These are phyloP conservation scores for Hippocampus zosterae DNA, from an alignment of 2,113 vertebrate species.

Conservation along the genomic window DNA sequence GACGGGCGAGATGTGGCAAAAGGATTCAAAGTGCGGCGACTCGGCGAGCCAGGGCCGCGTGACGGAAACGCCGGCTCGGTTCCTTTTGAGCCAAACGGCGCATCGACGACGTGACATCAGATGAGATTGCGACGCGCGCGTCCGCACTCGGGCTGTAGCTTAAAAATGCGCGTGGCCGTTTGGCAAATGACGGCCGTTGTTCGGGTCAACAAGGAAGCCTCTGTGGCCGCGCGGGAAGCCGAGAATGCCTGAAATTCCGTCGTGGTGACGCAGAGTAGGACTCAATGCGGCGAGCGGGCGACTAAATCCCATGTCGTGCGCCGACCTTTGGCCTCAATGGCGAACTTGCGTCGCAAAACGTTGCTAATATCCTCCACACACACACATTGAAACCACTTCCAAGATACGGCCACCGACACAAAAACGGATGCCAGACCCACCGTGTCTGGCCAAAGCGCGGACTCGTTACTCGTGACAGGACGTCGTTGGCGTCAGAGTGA, in stretches of 20 bases:
- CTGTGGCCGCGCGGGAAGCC: constrained; percentile 39
- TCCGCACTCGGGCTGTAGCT: too few relatives aligned
- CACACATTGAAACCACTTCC: background rate
- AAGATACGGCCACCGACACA: background rate
- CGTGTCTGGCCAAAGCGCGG: too few relatives aligned
- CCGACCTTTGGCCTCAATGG: background rate
- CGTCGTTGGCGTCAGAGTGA: too few relatives aligned
- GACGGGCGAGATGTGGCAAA: background rate
- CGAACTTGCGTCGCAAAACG: background rate
- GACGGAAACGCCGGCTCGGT: background rate
- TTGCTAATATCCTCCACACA: background rate
- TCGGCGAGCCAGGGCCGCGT: too few relatives aligned
- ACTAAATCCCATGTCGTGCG: constrained; percentile 5
- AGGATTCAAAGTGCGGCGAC: background rate
- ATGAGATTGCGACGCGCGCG: background rate
- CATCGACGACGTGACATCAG: background rate
- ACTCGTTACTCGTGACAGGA: too few relatives aligned
- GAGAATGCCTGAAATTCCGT: constrained; percentile 51
- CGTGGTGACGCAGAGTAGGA: constrained; percentile 10
- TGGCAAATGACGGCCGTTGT: constrained; percentile 52
- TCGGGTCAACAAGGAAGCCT: constrained; percentile 52
- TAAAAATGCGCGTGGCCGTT: constrained; percentile 50
- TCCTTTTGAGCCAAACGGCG: background rate
- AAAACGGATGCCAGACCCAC: too few relatives aligned
- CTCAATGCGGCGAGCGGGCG: background rate